These are phyloP conservation scores for Eolophus roseicapilla DNA, from an alignment of 2,113 vertebrate genomes.

Conservation along the genomic window DNA sequence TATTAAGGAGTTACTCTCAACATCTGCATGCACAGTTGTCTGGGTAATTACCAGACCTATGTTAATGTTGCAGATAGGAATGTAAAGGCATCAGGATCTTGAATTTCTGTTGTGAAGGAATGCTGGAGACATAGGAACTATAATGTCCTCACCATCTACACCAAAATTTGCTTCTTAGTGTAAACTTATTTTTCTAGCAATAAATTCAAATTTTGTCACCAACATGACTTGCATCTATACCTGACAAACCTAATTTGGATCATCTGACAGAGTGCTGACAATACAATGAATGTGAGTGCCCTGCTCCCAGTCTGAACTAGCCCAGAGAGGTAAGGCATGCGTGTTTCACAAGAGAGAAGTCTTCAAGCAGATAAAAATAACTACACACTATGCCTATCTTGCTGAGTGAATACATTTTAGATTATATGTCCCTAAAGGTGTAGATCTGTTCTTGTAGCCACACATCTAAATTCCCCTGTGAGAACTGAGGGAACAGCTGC, in stretches of 20 bases:
- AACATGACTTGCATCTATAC: not conserved
- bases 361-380: not conserved
- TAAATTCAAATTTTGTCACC: not conserved
- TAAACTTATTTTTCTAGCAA: not conserved
- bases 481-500: not conserved
- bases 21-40: not conserved
- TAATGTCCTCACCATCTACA: not conserved
- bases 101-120: not conserved
- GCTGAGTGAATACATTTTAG: not conserved
- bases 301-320: not conserved
- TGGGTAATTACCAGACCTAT: not conserved
- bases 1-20: not conserved
- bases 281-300: not conserved
- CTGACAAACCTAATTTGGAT: not conserved
- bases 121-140: not conserved
- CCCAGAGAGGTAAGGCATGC: not conserved
- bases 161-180: not conserved
- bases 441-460: not conserved
- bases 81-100: not conserved
- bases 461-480: not conserved
- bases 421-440: not conserved
- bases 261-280: not conserved
- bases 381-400: not conserved
- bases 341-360: not conserved
- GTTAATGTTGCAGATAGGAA: not conserved